Evolutionary conservation across 2,888 invertebrate genomes (phyloP).

Genomic region (Nycteola revayana): DNA sequence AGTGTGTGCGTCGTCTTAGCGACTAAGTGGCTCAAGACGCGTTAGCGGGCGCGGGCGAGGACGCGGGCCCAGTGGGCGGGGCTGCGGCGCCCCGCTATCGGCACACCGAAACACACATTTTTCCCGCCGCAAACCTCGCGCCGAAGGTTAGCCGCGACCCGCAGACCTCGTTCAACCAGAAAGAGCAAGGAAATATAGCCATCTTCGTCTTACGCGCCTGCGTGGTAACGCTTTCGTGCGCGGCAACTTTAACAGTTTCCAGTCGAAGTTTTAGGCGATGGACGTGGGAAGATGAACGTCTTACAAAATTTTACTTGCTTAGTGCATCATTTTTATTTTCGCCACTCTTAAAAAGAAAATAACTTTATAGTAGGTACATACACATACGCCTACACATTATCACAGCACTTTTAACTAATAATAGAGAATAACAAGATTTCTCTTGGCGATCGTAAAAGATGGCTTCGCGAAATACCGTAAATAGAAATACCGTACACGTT

Average conservation of each 20-base stretch:
- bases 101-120: constrained; percentile 83
- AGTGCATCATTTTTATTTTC: no score
- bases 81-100: constrained; percentile 78
- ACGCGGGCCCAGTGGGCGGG: constrained; percentile 60
- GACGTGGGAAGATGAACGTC: constrained; percentile 15
- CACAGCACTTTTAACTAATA: no score
- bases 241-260: constrained; percentile 70
- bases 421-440: no score
- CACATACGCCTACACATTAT: no score
- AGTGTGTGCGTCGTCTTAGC: constrained; percentile 75
- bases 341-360: no score
- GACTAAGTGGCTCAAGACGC: constrained; percentile 81
- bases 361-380: no score
- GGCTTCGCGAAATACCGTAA: no score
- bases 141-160: constrained; percentile 81
- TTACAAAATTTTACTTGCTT: no score
- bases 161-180: constrained; percentile 75
- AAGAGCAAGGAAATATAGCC: constrained; percentile 43
- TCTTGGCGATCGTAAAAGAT: no score
- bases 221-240: constrained; percentile 39
- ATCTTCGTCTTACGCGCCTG: constrained; percentile 58
- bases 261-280: constrained; percentile 35
- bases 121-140: constrained; percentile 83
- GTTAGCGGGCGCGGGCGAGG: constrained; percentile 71
- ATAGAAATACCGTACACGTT: no score